Evolutionary conservation across 2,797 vertebrate species (phyloP).

Genomic region (Leptatherina wallacei): DNA sequence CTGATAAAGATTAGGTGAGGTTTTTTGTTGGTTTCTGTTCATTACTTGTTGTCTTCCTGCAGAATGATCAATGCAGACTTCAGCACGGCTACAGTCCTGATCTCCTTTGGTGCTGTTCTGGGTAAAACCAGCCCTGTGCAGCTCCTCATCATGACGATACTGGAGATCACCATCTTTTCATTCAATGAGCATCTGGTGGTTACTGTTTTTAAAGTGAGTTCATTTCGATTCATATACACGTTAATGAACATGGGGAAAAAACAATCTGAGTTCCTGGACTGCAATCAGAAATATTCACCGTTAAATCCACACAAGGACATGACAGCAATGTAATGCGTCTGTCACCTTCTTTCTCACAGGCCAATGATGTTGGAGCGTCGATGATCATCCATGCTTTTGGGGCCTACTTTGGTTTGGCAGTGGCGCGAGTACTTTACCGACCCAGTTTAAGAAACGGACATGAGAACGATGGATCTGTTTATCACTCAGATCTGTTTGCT

Average conservation of each 20-base stretch:
- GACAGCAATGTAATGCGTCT: neutral
- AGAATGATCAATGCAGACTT: constrained; percentile 98
- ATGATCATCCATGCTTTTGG: constrained; percentile 97
- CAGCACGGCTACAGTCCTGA: constrained; percentile 93
- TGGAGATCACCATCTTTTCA: constrained; percentile 91
- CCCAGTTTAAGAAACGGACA: constrained; percentile 84
- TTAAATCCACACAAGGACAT: neutral
- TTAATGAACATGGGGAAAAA: neutral
- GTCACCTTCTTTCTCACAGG: constrained; percentile 76
- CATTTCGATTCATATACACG: neutral
- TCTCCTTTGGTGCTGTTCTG: constrained; percentile 96
- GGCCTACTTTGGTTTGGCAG: constrained; percentile 94
- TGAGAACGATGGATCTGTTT: constrained; percentile 90
- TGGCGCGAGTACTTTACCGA: constrained; percentile 87
- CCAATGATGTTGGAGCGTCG: constrained; percentile 91
- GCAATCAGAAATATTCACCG: neutral
- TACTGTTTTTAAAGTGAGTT: constrained; percentile 72
- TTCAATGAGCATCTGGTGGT: constrained; percentile 89
- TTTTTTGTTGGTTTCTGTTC: constrained; percentile 7
- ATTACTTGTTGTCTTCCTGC: constrained; percentile 19
- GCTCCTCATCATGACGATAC: constrained; percentile 92
- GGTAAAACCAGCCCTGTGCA: constrained; percentile 96
- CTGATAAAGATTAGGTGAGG: neutral
- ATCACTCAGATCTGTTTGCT: constrained; percentile 93
- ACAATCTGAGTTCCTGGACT: neutral